A percentile compares a stretch with the other conserved stretches of the same genome.
Conservation (phyloP, 2,888 invertebrate genomes). For the Lasius platythorax region DNA sequence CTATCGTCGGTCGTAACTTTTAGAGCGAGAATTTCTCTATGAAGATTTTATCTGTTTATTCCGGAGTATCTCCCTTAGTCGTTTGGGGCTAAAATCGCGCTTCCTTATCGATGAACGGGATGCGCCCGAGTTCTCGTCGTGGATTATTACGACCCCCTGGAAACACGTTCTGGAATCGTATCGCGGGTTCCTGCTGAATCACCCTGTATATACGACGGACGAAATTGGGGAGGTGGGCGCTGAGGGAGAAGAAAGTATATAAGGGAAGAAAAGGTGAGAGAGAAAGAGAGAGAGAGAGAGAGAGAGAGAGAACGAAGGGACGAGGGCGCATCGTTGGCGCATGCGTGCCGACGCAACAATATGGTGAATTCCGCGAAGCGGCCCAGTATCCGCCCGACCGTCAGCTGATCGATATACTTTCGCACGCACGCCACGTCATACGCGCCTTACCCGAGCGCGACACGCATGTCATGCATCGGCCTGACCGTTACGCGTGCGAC, state of each 20-base stretch:
- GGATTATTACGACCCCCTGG: constrained; percentile 5
- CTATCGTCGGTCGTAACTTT: background rate
- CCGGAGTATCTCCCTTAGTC: background rate
- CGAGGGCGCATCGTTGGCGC: constrained; percentile 72
- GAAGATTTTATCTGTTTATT: background rate
- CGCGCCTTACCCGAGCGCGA: constrained; percentile 72
- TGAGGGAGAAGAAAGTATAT: background rate
- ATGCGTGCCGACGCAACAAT: constrained; percentile 78
- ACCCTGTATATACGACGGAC: constrained; percentile 37
- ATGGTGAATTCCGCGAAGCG: constrained; percentile 83
- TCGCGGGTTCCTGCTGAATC: constrained; percentile 43
- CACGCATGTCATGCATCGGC: constrained; percentile 76
- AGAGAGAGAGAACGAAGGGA: constrained; percentile 52
- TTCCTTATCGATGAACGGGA: constrained; percentile 15
- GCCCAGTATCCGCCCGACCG: constrained; percentile 85
- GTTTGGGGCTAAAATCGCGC: background rate
- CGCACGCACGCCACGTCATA: constrained; percentile 77
- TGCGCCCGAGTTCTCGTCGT: constrained; percentile 1
- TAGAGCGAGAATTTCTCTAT: background rate
- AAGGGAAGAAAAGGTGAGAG: constrained; percentile 5
- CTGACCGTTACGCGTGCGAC: constrained; percentile 64
- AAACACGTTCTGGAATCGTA: constrained; percentile 4
- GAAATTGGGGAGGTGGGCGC: constrained; percentile 18
- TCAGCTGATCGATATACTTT: constrained; percentile 84
- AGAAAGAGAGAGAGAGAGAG: background rate